phyloP scores from a whole-genome alignment of 2,888 invertebrate species.

The Cosmia pyralina region DNA sequence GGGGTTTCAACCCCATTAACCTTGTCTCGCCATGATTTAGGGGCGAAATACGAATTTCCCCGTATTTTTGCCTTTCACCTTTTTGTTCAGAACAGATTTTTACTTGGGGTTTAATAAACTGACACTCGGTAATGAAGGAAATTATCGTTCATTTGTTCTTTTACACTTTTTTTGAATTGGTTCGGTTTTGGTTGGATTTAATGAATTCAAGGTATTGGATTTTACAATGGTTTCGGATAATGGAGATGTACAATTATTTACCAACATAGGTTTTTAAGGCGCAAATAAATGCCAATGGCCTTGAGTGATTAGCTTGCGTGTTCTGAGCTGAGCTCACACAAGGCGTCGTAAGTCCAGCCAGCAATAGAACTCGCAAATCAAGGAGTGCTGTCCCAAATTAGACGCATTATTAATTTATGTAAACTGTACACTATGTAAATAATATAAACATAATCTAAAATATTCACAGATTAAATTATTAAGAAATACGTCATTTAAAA shows the following conservation, averaged over 20 bases:
- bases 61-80: constrained; percentile 78
- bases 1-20: constrained; percentile 88
- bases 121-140: constrained; percentile 80
- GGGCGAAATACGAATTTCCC: constrained; percentile 84
- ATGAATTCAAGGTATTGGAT: constrained; percentile 9
- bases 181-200: constrained; percentile 25
- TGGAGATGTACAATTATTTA: neutral
- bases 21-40: constrained; percentile 88
- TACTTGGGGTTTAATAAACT: constrained; percentile 80
- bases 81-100: constrained; percentile 83
- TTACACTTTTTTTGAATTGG: constrained; percentile 49
- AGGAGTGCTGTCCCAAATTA: too few species aligned
- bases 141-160: constrained; percentile 71
- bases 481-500: too few species aligned
- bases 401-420: too few species aligned
- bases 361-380: too few species aligned
- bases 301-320: too few species aligned
- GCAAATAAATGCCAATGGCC: too few species aligned
- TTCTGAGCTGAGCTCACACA: too few species aligned
- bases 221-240: constrained; percentile 7
- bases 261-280: too few species aligned
- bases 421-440: too few species aligned
- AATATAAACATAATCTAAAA: too few species aligned
- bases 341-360: too few species aligned
- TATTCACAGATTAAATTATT: too few species aligned